Evolutionary conservation across 2,888 invertebrate genomes (phyloP).

Genomic region (Hemithea aestivaria): DNA sequence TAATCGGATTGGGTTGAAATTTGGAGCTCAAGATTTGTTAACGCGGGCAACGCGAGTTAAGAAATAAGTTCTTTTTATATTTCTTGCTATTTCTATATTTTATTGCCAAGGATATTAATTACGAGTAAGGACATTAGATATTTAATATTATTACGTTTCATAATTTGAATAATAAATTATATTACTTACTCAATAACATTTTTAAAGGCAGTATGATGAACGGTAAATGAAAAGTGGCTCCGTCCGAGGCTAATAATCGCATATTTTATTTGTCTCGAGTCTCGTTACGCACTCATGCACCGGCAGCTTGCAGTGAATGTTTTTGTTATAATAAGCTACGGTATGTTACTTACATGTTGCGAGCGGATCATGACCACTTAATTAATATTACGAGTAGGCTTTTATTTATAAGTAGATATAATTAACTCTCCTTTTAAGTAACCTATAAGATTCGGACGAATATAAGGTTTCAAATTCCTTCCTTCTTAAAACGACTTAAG

Average conservation of each 20-base stretch:
- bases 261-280: constrained; percentile 43
- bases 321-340: constrained; percentile 58
- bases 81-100: too few species aligned
- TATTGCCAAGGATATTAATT: too few species aligned
- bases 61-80: too few species aligned
- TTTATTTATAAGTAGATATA: constrained; percentile 9
- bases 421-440: neutral
- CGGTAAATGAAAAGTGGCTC: constrained; percentile 36
- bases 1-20: too few species aligned
- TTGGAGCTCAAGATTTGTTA: too few species aligned
- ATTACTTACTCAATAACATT: too few species aligned
- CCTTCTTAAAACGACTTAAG: too few species aligned
- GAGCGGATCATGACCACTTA: constrained; percentile 25
- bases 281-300: constrained; percentile 63
- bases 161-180: too few species aligned
- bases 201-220: constrained; percentile 25
- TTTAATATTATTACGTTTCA: too few species aligned
- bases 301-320: constrained; percentile 44
- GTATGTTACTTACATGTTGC: constrained; percentile 32
- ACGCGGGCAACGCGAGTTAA: too few species aligned
- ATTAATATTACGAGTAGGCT: constrained; percentile 15
- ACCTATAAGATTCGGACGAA: neutral
- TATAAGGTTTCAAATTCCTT: too few species aligned
- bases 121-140: too few species aligned
- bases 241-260: constrained; percentile 37